These are phyloP conservation scores for Lasioglossum baleicum DNA, from an alignment of 1,140 invertebrate genomes.

Conservation along the genomic window DNA sequence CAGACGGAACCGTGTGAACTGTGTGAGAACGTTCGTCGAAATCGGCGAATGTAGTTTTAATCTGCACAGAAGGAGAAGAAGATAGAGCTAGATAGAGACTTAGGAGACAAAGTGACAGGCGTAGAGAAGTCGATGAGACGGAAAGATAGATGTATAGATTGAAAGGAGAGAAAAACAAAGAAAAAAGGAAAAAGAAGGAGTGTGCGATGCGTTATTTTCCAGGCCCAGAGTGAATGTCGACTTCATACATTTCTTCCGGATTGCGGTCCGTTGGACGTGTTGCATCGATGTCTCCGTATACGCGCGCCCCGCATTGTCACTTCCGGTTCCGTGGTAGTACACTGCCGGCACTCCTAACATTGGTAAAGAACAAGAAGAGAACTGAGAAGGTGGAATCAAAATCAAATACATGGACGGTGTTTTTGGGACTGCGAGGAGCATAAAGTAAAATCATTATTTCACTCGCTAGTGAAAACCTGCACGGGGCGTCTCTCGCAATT, in stretches of 20 bases:
- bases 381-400: constrained; percentile 54
- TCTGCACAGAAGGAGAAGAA: too few relatives aligned
- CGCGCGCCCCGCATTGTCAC: constrained; percentile 68
- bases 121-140: constrained; percentile 13
- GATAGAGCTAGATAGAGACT: too few relatives aligned
- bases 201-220: constrained; percentile 32
- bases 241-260: constrained; percentile 77
- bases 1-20: not conserved
- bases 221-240: constrained; percentile 63
- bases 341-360: constrained; percentile 74
- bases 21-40: not conserved
- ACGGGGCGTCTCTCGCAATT: not conserved
- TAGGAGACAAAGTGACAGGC: not conserved
- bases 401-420: constrained; percentile 21
- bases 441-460: not conserved
- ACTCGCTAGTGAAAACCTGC: not conserved
- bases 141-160: constrained; percentile 31
- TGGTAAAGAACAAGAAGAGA: constrained; percentile 72
- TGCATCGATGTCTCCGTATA: constrained; percentile 74
- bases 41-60: too few relatives aligned
- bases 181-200: constrained; percentile 2
- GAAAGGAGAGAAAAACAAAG: not conserved
- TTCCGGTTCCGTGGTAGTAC: constrained; percentile 75
- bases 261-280: constrained; percentile 72
- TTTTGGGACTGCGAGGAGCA: constrained; percentile 4